Conservation (phyloP, 2,888 invertebrate genomes). For the Geotrupes spiniger region DNA sequence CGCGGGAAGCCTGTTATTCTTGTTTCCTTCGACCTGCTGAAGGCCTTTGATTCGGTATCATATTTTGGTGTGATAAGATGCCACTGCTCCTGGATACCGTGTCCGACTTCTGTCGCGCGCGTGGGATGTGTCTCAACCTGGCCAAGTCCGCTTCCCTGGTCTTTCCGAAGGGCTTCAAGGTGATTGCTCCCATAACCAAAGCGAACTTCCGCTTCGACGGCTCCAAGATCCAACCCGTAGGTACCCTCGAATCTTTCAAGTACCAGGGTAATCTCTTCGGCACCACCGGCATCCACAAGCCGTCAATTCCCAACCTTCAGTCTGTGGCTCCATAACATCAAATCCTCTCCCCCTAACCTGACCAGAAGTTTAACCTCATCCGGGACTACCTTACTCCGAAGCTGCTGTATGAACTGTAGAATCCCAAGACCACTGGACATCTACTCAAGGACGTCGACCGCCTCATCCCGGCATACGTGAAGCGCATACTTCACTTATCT, state of each 20-base stretch:
- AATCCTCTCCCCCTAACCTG: conserved; percentile 42
- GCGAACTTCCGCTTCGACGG: neutral
- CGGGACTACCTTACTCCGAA: conserved; percentile 39
- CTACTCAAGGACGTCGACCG: conserved; percentile 36
- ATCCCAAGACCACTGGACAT: conserved; percentile 26
- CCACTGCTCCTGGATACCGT: conserved; percentile 26
- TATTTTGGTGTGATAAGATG: too few relatives aligned
- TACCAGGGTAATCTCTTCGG: conserved; percentile 37
- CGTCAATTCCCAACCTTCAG: too few relatives aligned
- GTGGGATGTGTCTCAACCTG: conserved; percentile 28
- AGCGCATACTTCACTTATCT: conserved; percentile 36
- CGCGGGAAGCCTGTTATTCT: conserved; percentile 33
- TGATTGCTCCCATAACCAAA: too few relatives aligned
- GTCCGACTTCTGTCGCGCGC: conserved; percentile 6
- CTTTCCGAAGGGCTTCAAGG: conserved; percentile 7
- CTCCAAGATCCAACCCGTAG: neutral
- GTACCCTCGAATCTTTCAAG: conserved; percentile 12
- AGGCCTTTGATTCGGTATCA: conserved; percentile 42
- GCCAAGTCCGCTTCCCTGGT: conserved; percentile 20
- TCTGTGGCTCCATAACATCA: conserved; percentile 21
- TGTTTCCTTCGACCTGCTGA: conserved; percentile 44
- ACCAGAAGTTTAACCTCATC: conserved; percentile 40
- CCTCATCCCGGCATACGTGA: conserved; percentile 32
- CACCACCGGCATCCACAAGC: conserved; percentile 27
- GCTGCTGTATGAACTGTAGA: conserved; percentile 39